Conservation (phyloP, 2,888 invertebrate species). For the Phania funesta region DNA sequence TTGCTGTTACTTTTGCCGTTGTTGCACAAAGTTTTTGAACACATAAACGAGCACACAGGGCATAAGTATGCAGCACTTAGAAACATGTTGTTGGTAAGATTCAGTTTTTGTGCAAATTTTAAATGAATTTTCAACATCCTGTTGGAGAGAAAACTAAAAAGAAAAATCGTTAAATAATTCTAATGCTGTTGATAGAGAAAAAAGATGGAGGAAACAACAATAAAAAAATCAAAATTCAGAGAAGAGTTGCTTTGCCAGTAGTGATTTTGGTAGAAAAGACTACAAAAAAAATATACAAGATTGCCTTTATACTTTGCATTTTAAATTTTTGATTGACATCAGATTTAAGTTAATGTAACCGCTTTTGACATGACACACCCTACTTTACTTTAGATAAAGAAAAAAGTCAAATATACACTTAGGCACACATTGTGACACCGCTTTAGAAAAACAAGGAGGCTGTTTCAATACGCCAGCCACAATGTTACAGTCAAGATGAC, state of each 20-base stretch:
- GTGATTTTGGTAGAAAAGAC: slow-evolving; percentile 21
- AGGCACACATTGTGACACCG: not conserved
- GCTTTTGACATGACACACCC: slow-evolving; percentile 66
- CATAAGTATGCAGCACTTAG: not conserved
- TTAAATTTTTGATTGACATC: slow-evolving; percentile 67
- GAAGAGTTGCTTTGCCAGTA: slow-evolving; percentile 45
- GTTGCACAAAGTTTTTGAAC: slow-evolving; percentile 17
- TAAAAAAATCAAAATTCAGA: slow-evolving; percentile 11
- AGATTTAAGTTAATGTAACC: slow-evolving; percentile 67
- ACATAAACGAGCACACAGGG: not conserved
- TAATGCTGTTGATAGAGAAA: slow-evolving; percentile 51
- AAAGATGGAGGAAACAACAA: slow-evolving; percentile 22
- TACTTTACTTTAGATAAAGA: slow-evolving; percentile 35
- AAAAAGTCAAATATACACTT: slow-evolving; percentile 21
- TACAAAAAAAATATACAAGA: slow-evolving; percentile 21
- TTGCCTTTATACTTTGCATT: slow-evolving; percentile 63
- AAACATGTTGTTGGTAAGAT: slow-evolving; percentile 34
- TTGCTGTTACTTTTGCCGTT: not conserved
- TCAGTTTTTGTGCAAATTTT: slow-evolving; percentile 52
- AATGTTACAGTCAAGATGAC: slow-evolving; percentile 27
- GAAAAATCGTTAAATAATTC: slow-evolving; percentile 49
- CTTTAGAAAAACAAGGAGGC: slow-evolving; percentile 21
- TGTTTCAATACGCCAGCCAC: slow-evolving; percentile 13
- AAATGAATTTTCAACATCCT: slow-evolving; percentile 67
- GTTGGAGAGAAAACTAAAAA: slow-evolving; percentile 35